Conservation (phyloP, 2,797 vertebrate species). For the Echeneis naucrates region DNA sequence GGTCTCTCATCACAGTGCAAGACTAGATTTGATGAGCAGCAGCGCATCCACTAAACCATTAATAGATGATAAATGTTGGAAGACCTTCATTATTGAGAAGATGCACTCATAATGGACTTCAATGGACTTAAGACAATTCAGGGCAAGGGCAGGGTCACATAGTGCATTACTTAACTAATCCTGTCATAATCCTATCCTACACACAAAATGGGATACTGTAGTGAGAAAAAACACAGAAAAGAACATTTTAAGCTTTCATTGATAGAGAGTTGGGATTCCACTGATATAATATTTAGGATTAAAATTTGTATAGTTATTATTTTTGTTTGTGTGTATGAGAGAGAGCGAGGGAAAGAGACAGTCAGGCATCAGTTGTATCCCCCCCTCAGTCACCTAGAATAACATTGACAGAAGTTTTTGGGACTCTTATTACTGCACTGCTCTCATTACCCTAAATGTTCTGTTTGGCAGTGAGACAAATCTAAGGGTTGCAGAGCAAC, state of each 20-base stretch:
- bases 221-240: background rate
- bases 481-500: constrained; percentile 18
- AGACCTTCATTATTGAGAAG: background rate
- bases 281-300: background rate
- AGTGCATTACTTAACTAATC: background rate
- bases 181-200: background rate
- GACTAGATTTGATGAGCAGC: background rate
- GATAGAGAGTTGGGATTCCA: background rate
- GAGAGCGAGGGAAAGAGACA: background rate
- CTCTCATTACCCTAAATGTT: constrained; percentile 9
- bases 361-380: constrained; percentile 30
- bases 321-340: background rate
- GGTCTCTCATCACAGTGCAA: background rate
- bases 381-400: constrained; percentile 38
- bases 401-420: constrained; percentile 39
- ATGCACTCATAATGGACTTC: background rate
- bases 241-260: background rate
- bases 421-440: constrained; percentile 27
- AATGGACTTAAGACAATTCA: background rate
- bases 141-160: background rate
- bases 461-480: constrained; percentile 39
- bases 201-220: background rate
- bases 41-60: constrained; percentile 22
- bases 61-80: background rate
- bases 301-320: background rate